Evolutionary conservation across 1,140 invertebrate species (phyloP).

Genomic region (Sarcophaga bullata): DNA sequence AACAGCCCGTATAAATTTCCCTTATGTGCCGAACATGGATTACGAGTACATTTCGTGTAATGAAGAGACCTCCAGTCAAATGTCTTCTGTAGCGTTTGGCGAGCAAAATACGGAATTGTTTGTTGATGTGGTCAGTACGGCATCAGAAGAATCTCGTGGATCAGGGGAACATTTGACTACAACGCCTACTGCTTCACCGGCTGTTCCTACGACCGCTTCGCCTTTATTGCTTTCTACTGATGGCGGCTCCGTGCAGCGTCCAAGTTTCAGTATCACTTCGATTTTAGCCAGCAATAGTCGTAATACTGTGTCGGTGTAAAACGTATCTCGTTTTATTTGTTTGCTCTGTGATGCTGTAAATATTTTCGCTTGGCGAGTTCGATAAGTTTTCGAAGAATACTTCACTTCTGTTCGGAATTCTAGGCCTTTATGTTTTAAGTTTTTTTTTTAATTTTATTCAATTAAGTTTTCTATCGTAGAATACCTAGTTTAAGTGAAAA

Average conservation of each 20-base stretch:
- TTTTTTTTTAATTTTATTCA: too few relatives aligned
- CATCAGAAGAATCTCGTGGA: slow-evolving; percentile 20
- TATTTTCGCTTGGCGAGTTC: too few relatives aligned
- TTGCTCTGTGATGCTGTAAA: too few relatives aligned
- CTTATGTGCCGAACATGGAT: not conserved
- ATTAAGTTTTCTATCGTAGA: too few relatives aligned
- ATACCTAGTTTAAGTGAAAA: too few relatives aligned
- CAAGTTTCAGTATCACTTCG: slow-evolving; percentile 57
- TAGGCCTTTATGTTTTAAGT: too few relatives aligned
- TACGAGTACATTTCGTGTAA: not conserved
- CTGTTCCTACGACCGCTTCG: not conserved
- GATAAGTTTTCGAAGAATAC: too few relatives aligned
- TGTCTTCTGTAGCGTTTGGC: not conserved
- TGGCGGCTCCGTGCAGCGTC: not conserved
- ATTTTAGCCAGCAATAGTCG: slow-evolving; percentile 49
- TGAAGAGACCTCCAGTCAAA: not conserved
- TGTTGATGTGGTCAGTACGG: slow-evolving; percentile 20
- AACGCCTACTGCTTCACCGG: not conserved
- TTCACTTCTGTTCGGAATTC: too few relatives aligned
- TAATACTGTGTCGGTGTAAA: slow-evolving; percentile 22
- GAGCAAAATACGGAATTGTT: not conserved
- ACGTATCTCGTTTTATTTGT: too few relatives aligned
- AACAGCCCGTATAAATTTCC: not conserved
- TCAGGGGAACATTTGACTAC: not conserved
- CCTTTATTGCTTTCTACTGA: not conserved